Percentiles rank a stretch among this genome's conserved stretches.
phyloP scores from a whole-genome alignment of 1,140 invertebrate species.

The Linepithema humile region DNA sequence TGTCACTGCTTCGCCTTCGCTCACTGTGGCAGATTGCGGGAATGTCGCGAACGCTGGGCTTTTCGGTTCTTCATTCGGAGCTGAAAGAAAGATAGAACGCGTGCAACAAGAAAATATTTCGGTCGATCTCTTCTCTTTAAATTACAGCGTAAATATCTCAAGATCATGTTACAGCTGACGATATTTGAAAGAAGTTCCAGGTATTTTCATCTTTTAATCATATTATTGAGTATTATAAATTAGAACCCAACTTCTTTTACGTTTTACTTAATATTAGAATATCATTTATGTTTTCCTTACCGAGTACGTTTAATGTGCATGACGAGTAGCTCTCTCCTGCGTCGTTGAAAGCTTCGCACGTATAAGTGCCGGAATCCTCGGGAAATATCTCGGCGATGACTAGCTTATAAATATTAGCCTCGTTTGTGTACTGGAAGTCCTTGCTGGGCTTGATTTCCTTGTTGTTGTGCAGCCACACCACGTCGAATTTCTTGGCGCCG shows the following conservation, averaged over 20 bases:
- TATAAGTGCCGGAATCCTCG: constrained; percentile 96
- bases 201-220: no score
- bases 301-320: constrained; percentile 92
- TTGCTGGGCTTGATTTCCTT: constrained; percentile 98
- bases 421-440: constrained; percentile 96
- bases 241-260: no score
- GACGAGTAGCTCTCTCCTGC: constrained; percentile 96
- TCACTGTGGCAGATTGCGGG: constrained; percentile 94
- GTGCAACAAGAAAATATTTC: background rate
- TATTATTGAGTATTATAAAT: no score
- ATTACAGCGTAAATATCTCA: no score
- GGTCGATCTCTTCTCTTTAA: no score
- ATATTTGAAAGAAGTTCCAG: no score
- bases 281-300: no score
- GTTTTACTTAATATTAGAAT: no score
- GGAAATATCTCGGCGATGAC: constrained; percentile 97
- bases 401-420: constrained; percentile 95
- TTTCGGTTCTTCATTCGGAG: constrained; percentile 94
- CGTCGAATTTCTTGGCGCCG: constrained; percentile 95
- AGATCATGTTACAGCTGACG: no score
- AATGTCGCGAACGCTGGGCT: constrained; percentile 94
- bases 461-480: constrained; percentile 98
- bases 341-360: constrained; percentile 98
- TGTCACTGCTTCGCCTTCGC: constrained; percentile 91
- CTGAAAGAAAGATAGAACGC: constrained; percentile 78